phyloP scores from a whole-genome alignment of 2,888 invertebrate species.

The Pocota personata region DNA sequence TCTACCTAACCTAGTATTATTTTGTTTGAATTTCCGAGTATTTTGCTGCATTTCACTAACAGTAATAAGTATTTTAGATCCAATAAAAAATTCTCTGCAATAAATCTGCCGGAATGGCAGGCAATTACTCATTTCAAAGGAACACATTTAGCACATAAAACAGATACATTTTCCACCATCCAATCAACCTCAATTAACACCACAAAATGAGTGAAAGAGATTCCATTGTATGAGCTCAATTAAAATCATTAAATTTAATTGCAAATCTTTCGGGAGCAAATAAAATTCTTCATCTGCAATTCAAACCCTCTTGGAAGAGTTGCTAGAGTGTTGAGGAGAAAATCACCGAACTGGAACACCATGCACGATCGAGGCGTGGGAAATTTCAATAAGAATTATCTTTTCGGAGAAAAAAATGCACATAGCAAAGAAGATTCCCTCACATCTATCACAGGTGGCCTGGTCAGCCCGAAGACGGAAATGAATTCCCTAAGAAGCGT shows the following conservation, averaged over 20 bases:
- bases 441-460: slow-evolving; percentile 6
- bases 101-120: background rate
- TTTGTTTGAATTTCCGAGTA: no score
- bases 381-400: slow-evolving; percentile 17
- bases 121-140: slow-evolving; percentile 1
- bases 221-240: slow-evolving; percentile 27
- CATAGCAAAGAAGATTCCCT: background rate
- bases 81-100: background rate
- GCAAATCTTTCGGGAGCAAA: slow-evolving; percentile 6
- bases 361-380: slow-evolving; percentile 38
- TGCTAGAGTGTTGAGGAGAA: slow-evolving; percentile 8
- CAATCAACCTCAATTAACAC: slow-evolving; percentile 14
- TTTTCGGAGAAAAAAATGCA: background rate
- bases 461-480: slow-evolving; percentile 16
- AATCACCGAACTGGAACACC: slow-evolving; percentile 37
- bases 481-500: slow-evolving; percentile 1
- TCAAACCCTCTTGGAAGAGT: background rate
- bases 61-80: no score
- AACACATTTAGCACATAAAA: background rate
- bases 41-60: no score
- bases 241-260: slow-evolving; percentile 32
- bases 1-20: no score
- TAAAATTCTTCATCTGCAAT: background rate
- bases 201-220: background rate
- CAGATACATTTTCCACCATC: background rate